Percentiles rank a stretch among this genome's conserved stretches.
These are phyloP conservation scores for Sylvia atricapilla DNA, from an alignment of 2,113 vertebrate genomes.

Conservation along the genomic window DNA sequence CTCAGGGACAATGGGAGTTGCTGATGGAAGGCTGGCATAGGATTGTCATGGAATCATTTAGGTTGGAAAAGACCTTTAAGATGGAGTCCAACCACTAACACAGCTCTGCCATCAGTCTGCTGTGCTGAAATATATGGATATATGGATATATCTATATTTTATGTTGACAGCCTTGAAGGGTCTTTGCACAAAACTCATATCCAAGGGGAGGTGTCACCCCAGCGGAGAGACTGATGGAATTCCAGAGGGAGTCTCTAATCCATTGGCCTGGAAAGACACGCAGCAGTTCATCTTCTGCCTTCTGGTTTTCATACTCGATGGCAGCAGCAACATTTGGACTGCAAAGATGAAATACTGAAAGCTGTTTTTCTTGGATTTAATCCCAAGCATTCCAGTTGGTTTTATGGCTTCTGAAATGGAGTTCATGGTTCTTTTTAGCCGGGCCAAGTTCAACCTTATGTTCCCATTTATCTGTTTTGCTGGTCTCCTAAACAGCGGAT, in stretches of 20 bases:
- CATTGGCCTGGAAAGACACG: neutral
- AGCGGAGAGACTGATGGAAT: rapidly evolving
- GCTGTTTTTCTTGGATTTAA: constrained; percentile 27
- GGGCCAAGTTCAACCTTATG: constrained; percentile 32
- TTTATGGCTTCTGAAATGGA: constrained; percentile 56
- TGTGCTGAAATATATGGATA: neutral
- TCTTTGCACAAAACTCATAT: neutral
- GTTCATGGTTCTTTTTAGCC: neutral
- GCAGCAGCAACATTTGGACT: neutral
- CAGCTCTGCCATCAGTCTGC: neutral
- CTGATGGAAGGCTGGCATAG: neutral
- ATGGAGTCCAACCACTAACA: neutral
- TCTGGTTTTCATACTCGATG: neutral
- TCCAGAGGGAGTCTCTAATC: neutral
- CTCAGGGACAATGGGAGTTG: neutral
- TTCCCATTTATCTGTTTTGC: constrained; percentile 42
- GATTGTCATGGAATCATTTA: neutral
- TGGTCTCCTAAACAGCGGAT: constrained; percentile 33
- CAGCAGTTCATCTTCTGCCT: neutral
- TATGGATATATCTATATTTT: neutral
- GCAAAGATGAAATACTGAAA: constrained; percentile 20
- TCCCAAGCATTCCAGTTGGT: constrained; percentile 43
- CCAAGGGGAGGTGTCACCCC: neutral
- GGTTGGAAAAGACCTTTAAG: neutral
- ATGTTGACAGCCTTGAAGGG: neutral